Evolutionary conservation across 1,140 invertebrate genomes (phyloP), one percentile per base, ranked within the genome.

Genomic region (Bombus ignitus): DNA sequence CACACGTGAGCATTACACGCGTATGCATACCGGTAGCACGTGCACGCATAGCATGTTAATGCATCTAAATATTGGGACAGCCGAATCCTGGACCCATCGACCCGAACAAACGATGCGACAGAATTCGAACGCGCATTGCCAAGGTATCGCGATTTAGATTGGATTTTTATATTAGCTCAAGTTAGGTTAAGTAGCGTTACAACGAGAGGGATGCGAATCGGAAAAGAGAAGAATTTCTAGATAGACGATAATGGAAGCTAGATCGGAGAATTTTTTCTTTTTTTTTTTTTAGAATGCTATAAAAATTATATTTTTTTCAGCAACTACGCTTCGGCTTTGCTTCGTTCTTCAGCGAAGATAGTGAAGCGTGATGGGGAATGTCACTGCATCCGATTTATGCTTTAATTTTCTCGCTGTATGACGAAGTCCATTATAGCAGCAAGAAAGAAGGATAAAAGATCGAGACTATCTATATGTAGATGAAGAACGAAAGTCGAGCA

Each of bases 1-100:
- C 68, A 82, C 83, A 89, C 79, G 78, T 78, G 74, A 44, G 68
- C 65, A n/a, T 62, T 68, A 81, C 65, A 76, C 72, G 84, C 47
- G 62, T 71, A 37, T 71, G 72, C 81, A 74, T 28, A 32, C 42
- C 25, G 18, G 22, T 42, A 37, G 59, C 81, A 78, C 82, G 66
- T 79, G 75, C 53, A 80, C 77, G 66, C 68, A 62, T 25, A 35
- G 32, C 39, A 72, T 47, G 68, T 47, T 85, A 80, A 73, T 59
- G 76, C 28, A 28, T 72, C 57, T 70, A 85, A 85, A 80, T 80
- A 85, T 85, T 72, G 53, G 72, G 25, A 72, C 68, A 72, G 18
- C 18, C n/a, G 39, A 71, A 42, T n/a, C 37, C 10, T 28, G n/a
- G 44, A 57, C 22, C 22, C 37, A 59, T 25, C 44, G 37, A 8